Percentiles rank a stretch among this genome's conserved stretches.
These are phyloP conservation scores for Magallana ariakensis DNA, from an alignment of 1,140 invertebrate species.

Conservation along the genomic window DNA sequence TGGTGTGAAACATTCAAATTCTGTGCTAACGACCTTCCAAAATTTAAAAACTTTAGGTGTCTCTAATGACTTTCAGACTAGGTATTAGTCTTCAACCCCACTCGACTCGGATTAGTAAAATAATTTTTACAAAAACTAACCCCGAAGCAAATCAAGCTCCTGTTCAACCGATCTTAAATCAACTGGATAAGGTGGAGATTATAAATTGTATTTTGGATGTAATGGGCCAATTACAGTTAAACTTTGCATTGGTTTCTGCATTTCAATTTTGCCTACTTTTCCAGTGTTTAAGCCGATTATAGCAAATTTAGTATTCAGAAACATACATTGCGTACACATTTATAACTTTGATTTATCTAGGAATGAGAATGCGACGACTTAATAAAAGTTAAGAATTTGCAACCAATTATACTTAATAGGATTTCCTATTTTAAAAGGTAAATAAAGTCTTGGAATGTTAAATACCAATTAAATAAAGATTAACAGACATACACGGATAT, in stretches of 20 bases:
- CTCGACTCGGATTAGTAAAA: slow-evolving; percentile 25
- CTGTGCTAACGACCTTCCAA: slow-evolving; percentile 14
- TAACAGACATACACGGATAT: background rate
- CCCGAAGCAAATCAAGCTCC: background rate
- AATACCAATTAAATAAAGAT: background rate
- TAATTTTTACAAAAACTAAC: slow-evolving; percentile 12
- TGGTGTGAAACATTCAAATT: slow-evolving; percentile 36
- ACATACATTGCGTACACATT: background rate
- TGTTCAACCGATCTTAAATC: slow-evolving; percentile 24
- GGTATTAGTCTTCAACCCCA: slow-evolving; percentile 1
- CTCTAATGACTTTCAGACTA: slow-evolving; percentile 34
- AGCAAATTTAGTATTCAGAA: background rate
- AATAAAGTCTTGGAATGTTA: slow-evolving; percentile 29
- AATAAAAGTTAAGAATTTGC: slow-evolving; percentile 26
- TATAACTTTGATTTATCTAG: background rate
- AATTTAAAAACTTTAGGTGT: slow-evolving; percentile 22
- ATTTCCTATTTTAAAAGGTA: slow-evolving; percentile 21
- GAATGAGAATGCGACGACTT: background rate
- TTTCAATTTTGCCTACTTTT: slow-evolving; percentile 2
- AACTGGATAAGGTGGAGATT: slow-evolving; percentile 27
- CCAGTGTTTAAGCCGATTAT: slow-evolving; percentile 2
- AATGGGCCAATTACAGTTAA: slow-evolving; percentile 36
- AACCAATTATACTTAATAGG: slow-evolving; percentile 26
- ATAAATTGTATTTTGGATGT: slow-evolving; percentile 9
- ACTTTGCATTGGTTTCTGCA: slow-evolving; percentile 24